A percentile compares a stretch with the other conserved stretches of the same genome.
These are phyloP conservation scores for Diogma glabrata DNA, from an alignment of 2,888 invertebrate species.

Conservation along the genomic window DNA sequence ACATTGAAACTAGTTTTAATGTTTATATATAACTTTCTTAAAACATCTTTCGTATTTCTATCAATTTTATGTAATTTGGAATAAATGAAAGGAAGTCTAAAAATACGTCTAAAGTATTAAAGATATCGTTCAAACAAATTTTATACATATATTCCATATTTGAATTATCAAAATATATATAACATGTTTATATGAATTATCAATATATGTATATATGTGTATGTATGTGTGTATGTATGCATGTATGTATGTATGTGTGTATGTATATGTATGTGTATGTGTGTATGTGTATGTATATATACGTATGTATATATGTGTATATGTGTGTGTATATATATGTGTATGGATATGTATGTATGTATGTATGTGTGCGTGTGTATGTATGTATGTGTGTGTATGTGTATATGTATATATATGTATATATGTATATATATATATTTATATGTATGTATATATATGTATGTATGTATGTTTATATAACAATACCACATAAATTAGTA, in stretches of 20 bases:
- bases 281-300: background rate
- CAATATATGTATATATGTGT: background rate
- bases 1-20: too few relatives aligned
- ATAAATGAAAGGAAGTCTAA: too few relatives aligned
- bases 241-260: background rate
- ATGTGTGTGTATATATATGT: background rate
- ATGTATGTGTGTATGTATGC: background rate
- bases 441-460: background rate
- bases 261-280: background rate
- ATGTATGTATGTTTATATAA: too few relatives aligned
- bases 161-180: too few relatives aligned
- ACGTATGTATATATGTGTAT: background rate
- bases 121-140: too few relatives aligned
- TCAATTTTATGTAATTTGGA: too few relatives aligned
- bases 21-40: too few relatives aligned
- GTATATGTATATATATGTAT: background rate
- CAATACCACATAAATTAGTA: too few relatives aligned
- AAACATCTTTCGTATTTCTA: too few relatives aligned
- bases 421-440: slow-evolving; percentile 1
- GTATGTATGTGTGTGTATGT: background rate
- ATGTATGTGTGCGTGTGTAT: background rate
- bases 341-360: background rate
- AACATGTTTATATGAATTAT: too few relatives aligned
- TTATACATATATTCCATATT: too few relatives aligned
- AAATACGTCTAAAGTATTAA: too few relatives aligned